Conservation (phyloP, 2,113 vertebrate species). For the Catagonus wagneri region DNA sequence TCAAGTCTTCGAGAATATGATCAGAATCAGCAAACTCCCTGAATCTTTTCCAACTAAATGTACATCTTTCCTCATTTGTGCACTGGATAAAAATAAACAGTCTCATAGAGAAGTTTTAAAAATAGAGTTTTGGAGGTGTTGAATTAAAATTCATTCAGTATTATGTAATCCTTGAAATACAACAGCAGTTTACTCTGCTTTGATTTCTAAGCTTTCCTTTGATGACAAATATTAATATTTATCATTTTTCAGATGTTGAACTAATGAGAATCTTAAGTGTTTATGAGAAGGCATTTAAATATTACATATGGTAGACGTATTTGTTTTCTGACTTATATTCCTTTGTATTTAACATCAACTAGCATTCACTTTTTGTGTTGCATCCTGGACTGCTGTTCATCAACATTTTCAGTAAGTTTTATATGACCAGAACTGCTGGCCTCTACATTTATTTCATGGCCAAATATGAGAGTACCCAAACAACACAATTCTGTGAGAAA, state of each 20-base stretch:
- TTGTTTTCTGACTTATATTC: conserved; percentile 77
- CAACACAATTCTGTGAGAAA: not conserved
- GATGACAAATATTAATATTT: conserved; percentile 91
- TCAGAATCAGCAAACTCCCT: conserved; percentile 17
- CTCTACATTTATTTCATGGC: conserved; percentile 57
- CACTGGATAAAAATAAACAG: conserved; percentile 49
- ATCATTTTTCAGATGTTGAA: conserved; percentile 87
- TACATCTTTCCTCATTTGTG: conserved; percentile 8
- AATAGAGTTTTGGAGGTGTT: conserved; percentile 49
- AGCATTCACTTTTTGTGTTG: conserved; percentile 45
- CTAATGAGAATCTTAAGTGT: conserved; percentile 87
- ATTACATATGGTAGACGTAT: conserved; percentile 76
- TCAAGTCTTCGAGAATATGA: conserved; percentile 2
- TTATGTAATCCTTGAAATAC: conserved; percentile 84
- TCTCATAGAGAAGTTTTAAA: conserved; percentile 43
- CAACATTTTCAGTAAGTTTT: conserved; percentile 61
- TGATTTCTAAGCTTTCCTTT: conserved; percentile 88
- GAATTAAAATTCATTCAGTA: conserved; percentile 79
- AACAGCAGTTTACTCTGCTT: conserved; percentile 87
- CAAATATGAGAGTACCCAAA: conserved; percentile 46
- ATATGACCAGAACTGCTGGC: not conserved
- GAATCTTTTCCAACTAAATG: conserved; percentile 39
- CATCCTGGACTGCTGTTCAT: conserved; percentile 53
- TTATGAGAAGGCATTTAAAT: conserved; percentile 86
- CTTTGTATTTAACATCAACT: conserved; percentile 62